Evolutionary conservation across 2,888 invertebrate genomes (phyloP), one percentile per base, ranked within the genome.

Genomic region (Argynnis bischoffii): DNA sequence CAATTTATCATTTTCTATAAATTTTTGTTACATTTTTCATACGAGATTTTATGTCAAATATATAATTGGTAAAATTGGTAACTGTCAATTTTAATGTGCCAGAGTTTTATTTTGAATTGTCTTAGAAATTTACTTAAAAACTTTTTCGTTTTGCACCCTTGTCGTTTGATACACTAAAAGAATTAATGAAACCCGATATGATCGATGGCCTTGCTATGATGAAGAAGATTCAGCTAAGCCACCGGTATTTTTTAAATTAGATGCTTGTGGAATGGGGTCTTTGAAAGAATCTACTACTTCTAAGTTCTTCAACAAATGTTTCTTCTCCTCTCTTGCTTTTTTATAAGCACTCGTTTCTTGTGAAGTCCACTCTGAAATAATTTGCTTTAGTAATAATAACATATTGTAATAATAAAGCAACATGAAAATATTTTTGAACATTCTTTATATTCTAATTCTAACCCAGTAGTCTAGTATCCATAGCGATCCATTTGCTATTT

Each of bases 401-500:
- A 55, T 51, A 48, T 47, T 46, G 4, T 54, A 48, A 50, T 51
- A 41, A 54, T 13, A n/a, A 15, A 14, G 18, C 26, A 3, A 51
- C 26, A 48, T 48, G 6, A 16, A 26, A 51, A 41, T 31, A 6
- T 26, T 47, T 46, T n/a, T n/a, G 3, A 15, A 15, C 41, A 16
- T 63, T 54, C 15, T 26, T 18, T 46, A 31, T 35, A 55, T 4
- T 48, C n/a, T n/a, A n/a, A 46, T 16, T 46, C 68, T 75, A 75
- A 92, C 92, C 92, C 72, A 88, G 76, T 72, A 92, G 80, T 77
- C 92, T 85, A 1, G 94, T 91, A 85, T 96, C 95, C 95, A 95
- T 95, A 6, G 93, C 93, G 64, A 96, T 92, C 95, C 96, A 96
- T 78, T 90, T 90, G 63, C 89, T 86, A 60, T 85, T 86, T 70